These are phyloP conservation scores for Epirrhoe alternata DNA, from an alignment of 2,888 invertebrate genomes.

Conservation along the genomic window DNA sequence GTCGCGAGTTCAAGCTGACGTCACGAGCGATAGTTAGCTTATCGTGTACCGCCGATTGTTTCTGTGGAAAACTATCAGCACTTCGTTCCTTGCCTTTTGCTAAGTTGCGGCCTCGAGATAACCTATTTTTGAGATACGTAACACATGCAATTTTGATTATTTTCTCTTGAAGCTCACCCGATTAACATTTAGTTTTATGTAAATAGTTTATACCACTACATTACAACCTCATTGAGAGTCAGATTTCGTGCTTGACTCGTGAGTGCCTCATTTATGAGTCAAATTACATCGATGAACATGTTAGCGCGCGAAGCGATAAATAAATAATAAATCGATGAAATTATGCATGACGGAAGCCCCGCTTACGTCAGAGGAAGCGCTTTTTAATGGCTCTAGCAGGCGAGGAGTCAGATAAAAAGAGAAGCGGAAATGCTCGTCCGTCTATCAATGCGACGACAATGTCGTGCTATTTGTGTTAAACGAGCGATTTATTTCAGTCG, in stretches of 20 bases:
- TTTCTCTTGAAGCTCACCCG: neutral
- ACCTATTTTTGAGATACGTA: constrained; percentile 42
- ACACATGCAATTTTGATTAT: constrained; percentile 5
- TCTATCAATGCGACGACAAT: constrained; percentile 81
- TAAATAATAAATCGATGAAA: constrained; percentile 52
- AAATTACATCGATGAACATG: constrained; percentile 54
- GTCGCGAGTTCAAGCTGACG: constrained; percentile 77
- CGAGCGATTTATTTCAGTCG: constrained; percentile 84
- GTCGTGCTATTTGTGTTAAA: constrained; percentile 83
- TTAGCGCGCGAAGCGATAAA: constrained; percentile 42
- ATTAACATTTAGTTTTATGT: neutral
- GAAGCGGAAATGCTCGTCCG: constrained; percentile 79
- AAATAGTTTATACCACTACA: neutral
- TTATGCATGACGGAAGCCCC: constrained; percentile 61
- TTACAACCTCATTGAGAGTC: constrained; percentile 21
- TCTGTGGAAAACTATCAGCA: constrained; percentile 56
- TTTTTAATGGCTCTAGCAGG: constrained; percentile 53
- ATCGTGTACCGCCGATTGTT: constrained; percentile 59
- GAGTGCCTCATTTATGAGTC: constrained; percentile 51
- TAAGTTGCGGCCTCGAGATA: constrained; percentile 37
- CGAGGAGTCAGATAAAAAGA: constrained; percentile 66
- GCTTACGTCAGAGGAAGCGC: constrained; percentile 69
- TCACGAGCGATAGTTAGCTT: constrained; percentile 71
- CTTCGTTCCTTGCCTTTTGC: constrained; percentile 37
- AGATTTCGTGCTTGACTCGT: constrained; percentile 46